Evolutionary conservation across 2,113 vertebrate genomes (phyloP), one percentile per base, ranked within the genome.

Genomic region (Thinocorus orbignyianus): DNA sequence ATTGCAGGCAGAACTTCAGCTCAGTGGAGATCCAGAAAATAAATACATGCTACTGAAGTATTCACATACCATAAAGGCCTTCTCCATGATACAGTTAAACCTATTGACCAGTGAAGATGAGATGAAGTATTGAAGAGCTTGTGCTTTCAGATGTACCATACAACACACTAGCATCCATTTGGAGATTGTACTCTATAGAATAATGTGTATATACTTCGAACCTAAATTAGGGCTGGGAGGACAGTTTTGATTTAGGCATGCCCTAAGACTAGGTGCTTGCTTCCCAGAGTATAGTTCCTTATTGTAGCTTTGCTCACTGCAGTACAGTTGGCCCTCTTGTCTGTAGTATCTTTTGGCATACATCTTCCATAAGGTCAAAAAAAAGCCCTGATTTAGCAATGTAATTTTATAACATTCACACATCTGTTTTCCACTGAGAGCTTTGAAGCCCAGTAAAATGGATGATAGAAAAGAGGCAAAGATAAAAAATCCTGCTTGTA

Each of bases 391-490:
- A 77, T 76, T 76, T 57, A 76, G 76, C 77, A 77, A 19, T 6
- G 6, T 79, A 57, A 66, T 87, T 90, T 88, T 85, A 37, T 52
- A 58, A 37, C 33, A 26, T 55, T 94, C 55, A 51, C 65, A 71
- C 82, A 78, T 92, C 82, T 96, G 86, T 88, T 97, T 97, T 95
- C 73, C 64, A 81, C 31, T 79, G 72, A 79, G 1, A 2, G 33
- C 83, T 88, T 93, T 94, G 84, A 92, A 91, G 71, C 62, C n/a
- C 48, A 30, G 35, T 54, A 62, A 84, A 87, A 88, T 66, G 42
- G 46, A 17, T 81, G 58, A 82, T 52, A 61, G 33, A 89, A 65
- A 90, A 46, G 35, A 52, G 12, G 28, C 35, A 51, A 58, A 72
- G 11, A 4, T 42, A 30, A 83, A 60, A 71, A 78, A 52, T 5